These are phyloP conservation scores for Xestia rhomboidea DNA, from an alignment of 2,888 invertebrate genomes.

Conservation along the genomic window DNA sequence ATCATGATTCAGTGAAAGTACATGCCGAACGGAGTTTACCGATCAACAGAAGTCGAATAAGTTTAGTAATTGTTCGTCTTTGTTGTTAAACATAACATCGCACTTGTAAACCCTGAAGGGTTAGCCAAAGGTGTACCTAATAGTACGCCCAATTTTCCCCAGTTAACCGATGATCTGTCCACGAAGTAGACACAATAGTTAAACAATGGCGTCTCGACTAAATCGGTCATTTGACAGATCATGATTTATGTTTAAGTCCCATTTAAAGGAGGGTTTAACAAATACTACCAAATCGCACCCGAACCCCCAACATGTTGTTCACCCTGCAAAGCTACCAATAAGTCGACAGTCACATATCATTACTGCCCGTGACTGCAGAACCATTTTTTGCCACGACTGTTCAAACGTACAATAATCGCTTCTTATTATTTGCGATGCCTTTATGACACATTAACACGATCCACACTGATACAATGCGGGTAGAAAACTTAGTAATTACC, in stretches of 20 bases:
- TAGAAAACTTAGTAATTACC: conserved; percentile 67
- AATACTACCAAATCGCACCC: background rate
- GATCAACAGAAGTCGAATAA: background rate
- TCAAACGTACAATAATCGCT: conserved; percentile 48
- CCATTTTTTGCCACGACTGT: conserved; percentile 37
- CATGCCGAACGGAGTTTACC: background rate
- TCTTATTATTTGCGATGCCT: conserved; percentile 60
- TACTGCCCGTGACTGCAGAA: conserved; percentile 30
- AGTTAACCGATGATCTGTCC: no score
- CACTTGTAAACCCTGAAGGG: no score
- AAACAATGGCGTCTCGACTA: no score
- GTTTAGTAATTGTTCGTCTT: background rate
- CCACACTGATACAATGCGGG: conserved; percentile 55
- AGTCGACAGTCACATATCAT: conserved; percentile 20
- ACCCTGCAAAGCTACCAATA: conserved; percentile 14
- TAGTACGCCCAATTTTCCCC: background rate
- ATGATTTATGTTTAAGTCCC: no score
- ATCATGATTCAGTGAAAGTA: background rate
- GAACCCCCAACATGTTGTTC: background rate
- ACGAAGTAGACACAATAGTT: no score
- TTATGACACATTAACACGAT: conserved; percentile 68
- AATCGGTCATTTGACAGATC: no score
- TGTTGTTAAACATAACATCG: background rate
- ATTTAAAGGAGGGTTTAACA: background rate
- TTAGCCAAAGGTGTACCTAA: background rate